Conservation (phyloP, 92 coral and sea anemone genomes). For the Blastomussa wellsi region DNA sequence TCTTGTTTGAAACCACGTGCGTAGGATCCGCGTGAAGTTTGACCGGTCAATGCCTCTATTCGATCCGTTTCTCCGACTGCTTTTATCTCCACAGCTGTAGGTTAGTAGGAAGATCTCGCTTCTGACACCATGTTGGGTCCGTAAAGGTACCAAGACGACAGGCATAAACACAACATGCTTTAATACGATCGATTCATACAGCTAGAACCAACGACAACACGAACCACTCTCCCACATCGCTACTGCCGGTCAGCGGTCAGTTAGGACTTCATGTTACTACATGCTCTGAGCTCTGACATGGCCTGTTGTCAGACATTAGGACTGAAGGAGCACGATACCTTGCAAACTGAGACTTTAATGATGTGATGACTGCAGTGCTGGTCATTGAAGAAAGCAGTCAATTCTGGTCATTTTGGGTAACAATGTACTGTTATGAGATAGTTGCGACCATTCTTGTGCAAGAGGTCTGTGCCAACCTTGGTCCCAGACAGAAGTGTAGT, state of each 20-base stretch:
- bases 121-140: no score
- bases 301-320: constrained; percentile 44
- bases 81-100: no score
- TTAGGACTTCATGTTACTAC: constrained; percentile 36
- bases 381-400: constrained; percentile 33
- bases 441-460: constrained; percentile 34
- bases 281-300: constrained; percentile 24
- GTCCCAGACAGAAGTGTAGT: constrained; percentile 35
- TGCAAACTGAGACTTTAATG: constrained; percentile 35
- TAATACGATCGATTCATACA: no score
- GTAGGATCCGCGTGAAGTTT: no score
- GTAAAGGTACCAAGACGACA: no score
- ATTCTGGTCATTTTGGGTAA: constrained; percentile 48
- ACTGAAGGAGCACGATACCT: constrained; percentile 29
- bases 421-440: constrained; percentile 41
- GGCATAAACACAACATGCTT: no score
- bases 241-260: constrained; percentile 39
- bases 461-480: constrained; percentile 16
- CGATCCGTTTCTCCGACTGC: no score
- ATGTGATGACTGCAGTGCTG: constrained; percentile 49
- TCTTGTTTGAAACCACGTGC: no score
- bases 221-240: no score
- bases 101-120: no score
- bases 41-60: no score
- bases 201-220: no score